A percentile compares a stretch with the other conserved stretches of the same genome.
Evolutionary conservation across 2,113 vertebrate species (phyloP).

Genomic region (Chroicocephalus ridibundus): DNA sequence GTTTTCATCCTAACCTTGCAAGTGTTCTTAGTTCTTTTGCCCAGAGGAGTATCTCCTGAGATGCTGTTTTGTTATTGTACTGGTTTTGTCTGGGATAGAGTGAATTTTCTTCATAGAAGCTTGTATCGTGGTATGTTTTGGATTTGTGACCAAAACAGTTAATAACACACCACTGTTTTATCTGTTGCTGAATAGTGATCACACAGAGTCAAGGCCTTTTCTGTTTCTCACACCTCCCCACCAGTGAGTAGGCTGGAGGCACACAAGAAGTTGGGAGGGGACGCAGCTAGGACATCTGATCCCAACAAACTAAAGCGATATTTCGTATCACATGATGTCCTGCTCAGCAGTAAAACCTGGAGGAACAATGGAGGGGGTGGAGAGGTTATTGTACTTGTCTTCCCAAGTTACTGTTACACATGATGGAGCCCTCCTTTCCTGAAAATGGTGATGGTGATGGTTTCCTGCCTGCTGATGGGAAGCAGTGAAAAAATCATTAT

Average conservation of each 20-base stretch:
- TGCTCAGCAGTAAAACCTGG: not conserved
- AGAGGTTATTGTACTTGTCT: not conserved
- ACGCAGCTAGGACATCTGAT: not conserved
- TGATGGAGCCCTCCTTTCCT: not conserved
- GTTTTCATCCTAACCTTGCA: not conserved
- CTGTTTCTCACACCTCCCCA: rapidly evolving
- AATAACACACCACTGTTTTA: not conserved
- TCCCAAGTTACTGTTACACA: rapidly evolving
- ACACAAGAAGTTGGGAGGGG: rapidly evolving
- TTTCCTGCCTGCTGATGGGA: not conserved
- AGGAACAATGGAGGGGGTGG: not conserved
- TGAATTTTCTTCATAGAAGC: not conserved
- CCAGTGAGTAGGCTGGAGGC: rapidly evolving
- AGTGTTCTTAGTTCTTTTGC: not conserved
- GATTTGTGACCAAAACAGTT: not conserved
- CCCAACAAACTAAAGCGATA: not conserved
- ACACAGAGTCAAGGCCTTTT: not conserved
- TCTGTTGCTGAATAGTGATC: not conserved
- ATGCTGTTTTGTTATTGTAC: not conserved
- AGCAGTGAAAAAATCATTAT: not conserved
- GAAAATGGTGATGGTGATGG: too few species aligned
- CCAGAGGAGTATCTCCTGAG: not conserved
- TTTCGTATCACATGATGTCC: not conserved
- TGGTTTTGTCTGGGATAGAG: not conserved
- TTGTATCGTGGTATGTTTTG: not conserved